Evolutionary conservation across 2,113 vertebrate species (phyloP), one percentile per base, ranked within the genome.

Genomic region (Larimichthys polyactis): DNA sequence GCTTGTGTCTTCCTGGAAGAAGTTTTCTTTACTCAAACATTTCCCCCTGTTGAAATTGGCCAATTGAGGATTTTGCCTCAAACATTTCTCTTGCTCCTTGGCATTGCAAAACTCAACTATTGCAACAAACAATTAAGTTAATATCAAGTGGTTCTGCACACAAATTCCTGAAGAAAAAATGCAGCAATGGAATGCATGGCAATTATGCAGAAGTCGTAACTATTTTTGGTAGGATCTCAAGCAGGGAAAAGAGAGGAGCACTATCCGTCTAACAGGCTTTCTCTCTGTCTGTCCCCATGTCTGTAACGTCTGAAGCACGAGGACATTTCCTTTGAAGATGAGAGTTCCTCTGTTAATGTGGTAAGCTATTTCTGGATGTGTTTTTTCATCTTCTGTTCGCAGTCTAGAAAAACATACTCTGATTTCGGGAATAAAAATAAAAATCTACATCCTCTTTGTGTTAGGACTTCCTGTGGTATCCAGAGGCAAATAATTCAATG

Each of bases 401-500:
- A 40, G 8, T 49, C 3, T 59, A 20, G 72, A 36, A 83, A 64
- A 68, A 22, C 24, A 16, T 32, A 8, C 20, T 27, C 12, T 64
- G 52, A 49, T 68, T 14, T 27, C 27, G 32, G 32, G 32, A 29
- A 36, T 75, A 29, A 24, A 19, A n/a, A 3, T 16, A 60, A 77
- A 44, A 11, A 44, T 46, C 43, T 32, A 12, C 11, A 32, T 67
- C 73, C 27, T 89, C 67, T 87, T 83, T 92, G 17, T 78, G 16
- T 78, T 71, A 99, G 98, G 96, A 98, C 93, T 99, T 99, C 90
- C 88, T 99, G 40, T 99, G 98, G 98, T 94, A 96, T 87, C 96
- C 97, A 20, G 98, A 99, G 95, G 97, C 97, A 85, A 99, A 99
- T 94, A 96, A 97, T 75, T 99, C 97, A 27, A 96, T 99, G 96